Evolutionary conservation across 2,113 vertebrate genomes (phyloP).

Genomic region (Odontesthes bonariensis): DNA sequence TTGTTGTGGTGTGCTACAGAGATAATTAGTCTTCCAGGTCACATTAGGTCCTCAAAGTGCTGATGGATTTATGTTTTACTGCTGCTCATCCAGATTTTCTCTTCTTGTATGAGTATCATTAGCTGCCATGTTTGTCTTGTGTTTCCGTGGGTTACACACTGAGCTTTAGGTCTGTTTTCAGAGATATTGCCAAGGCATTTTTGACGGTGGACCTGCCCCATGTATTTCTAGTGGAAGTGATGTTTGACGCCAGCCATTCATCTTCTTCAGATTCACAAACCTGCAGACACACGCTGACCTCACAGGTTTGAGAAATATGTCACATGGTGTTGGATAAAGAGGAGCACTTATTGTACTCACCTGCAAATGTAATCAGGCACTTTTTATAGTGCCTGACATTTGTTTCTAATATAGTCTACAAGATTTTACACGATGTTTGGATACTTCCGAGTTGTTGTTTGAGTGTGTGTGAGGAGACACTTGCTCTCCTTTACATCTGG

Average conservation of each 20-base stretch:
- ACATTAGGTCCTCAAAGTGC: background rate
- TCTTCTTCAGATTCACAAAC: conserved; percentile 12
- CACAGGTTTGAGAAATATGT: conserved; percentile 2
- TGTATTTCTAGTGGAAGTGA: background rate
- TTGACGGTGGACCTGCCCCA: conserved; percentile 1
- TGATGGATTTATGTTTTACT: conserved; percentile 13
- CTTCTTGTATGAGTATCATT: background rate
- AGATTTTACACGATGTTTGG: background rate
- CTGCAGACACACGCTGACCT: conserved; percentile 9
- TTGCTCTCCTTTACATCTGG: background rate
- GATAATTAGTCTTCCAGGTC: background rate
- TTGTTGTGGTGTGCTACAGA: background rate
- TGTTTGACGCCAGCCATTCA: conserved; percentile 15
- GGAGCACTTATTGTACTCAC: background rate
- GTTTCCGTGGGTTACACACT: background rate
- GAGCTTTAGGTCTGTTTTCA: conserved; percentile 16
- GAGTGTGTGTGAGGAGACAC: conserved; percentile 23
- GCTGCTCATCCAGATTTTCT: background rate
- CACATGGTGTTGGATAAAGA: background rate
- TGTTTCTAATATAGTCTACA: background rate
- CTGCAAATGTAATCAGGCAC: background rate
- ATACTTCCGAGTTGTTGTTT: background rate
- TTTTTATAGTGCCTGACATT: background rate
- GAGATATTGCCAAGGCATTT: conserved; percentile 18
- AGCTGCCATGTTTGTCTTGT: conserved; percentile 17